phyloP scores from a whole-genome alignment of 2,797 vertebrate species.

The Notolepis coatsorum region DNA sequence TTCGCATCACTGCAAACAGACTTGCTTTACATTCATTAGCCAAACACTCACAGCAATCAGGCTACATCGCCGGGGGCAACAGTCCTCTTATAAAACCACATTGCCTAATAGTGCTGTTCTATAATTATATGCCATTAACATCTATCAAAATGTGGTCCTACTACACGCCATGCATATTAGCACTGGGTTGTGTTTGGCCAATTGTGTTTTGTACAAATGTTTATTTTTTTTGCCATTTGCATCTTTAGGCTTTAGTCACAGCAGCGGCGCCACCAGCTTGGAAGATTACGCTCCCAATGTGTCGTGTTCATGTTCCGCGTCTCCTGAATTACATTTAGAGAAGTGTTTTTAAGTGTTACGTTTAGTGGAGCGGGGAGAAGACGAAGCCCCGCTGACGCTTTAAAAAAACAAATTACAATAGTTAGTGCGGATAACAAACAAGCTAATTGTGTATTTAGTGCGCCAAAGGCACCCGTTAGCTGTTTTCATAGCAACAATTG shows the following conservation, averaged over 20 bases:
- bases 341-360: constrained; percentile 10
- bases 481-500: not conserved
- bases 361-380: constrained; percentile 10
- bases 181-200: constrained; percentile 60
- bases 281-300: constrained; percentile 34
- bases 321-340: constrained; percentile 8
- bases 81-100: constrained; percentile 81
- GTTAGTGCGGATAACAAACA: constrained; percentile 48
- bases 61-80: constrained; percentile 77
- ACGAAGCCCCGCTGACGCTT: constrained; percentile 2
- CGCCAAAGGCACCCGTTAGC: not conserved
- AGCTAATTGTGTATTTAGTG: constrained; percentile 29
- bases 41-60: constrained; percentile 82
- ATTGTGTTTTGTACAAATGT: constrained; percentile 63
- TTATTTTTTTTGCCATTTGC: constrained; percentile 52
- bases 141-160: constrained; percentile 80
- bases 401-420: not conserved
- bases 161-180: constrained; percentile 70
- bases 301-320: constrained; percentile 26
- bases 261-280: constrained; percentile 38
- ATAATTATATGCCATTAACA: constrained; percentile 85
- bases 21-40: constrained; percentile 85
- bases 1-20: constrained; percentile 78
- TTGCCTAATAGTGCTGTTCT: constrained; percentile 80
- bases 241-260: constrained; percentile 51